phyloP scores from a whole-genome alignment of 53 echinoderm and acorn worm species.

The Zoroaster sp. region DNA sequence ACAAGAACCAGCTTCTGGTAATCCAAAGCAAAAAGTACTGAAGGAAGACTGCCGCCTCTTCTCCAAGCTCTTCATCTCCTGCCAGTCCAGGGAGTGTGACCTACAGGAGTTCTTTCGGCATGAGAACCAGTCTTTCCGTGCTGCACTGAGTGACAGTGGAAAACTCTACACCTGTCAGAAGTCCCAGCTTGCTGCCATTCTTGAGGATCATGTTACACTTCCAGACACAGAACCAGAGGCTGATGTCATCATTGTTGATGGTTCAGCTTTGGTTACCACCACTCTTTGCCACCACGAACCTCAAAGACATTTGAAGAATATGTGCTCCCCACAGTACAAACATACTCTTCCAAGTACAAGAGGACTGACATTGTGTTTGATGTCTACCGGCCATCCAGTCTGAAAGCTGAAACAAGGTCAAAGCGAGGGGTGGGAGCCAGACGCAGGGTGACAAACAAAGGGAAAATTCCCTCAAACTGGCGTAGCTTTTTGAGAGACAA shows the following conservation, averaged over 20 bases:
- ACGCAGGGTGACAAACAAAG: no score
- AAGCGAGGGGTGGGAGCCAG: no score
- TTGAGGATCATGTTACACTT: not conserved
- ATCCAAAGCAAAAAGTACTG: not conserved
- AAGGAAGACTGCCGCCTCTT: constrained; percentile 2
- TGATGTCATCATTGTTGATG: constrained; percentile 32
- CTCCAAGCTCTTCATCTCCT: constrained; percentile 11
- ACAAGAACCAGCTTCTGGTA: not conserved
- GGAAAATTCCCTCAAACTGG: no score
- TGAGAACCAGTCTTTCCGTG: constrained; percentile 45
- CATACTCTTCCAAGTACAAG: no score
- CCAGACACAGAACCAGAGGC: not conserved
- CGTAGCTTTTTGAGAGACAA: no score
- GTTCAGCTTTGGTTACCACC: constrained; percentile 4
- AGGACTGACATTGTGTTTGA: no score
- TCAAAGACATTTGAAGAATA: constrained; percentile 47
- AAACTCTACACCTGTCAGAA: not conserved
- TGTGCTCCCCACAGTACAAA: no score
- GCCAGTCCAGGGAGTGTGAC: not conserved
- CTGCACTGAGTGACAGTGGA: constrained; percentile 7
- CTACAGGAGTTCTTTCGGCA: constrained; percentile 41
- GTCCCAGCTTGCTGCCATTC: not conserved
- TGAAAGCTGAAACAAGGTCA: no score
- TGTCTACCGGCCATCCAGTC: no score
- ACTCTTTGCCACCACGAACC: not conserved